A percentile compares a stretch with the other conserved stretches of the same genome.
phyloP scores from a whole-genome alignment of 2,888 invertebrate genomes.

The Andricus quercusramuli region DNA sequence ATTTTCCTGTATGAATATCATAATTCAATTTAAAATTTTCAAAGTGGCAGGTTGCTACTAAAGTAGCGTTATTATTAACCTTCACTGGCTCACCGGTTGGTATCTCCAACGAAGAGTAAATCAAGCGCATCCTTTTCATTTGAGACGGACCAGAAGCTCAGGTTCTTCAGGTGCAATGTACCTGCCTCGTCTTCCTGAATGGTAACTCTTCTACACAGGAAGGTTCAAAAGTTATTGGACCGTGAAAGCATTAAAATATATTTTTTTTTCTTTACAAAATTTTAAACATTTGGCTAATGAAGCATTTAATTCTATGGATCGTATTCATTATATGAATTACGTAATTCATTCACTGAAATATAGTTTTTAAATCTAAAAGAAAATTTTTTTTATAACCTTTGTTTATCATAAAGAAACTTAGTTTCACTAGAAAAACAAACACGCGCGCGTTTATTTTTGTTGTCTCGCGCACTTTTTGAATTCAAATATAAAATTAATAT shows the following conservation, averaged over 20 bases:
- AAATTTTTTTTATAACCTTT: neutral
- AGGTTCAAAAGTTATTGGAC: slow-evolving; percentile 23
- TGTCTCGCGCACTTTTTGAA: no score
- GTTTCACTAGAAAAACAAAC: no score
- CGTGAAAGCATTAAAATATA: slow-evolving; percentile 15
- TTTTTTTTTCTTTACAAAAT: neutral
- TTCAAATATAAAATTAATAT: no score
- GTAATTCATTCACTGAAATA: neutral
- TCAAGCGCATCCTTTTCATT: slow-evolving; percentile 80
- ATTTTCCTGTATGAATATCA: neutral
- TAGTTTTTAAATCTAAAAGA: neutral
- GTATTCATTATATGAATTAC: neutral
- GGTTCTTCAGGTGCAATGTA: slow-evolving; percentile 78
- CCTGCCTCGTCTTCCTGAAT: slow-evolving; percentile 79
- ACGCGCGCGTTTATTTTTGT: no score
- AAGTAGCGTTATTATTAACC: slow-evolving; percentile 36
- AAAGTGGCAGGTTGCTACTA: neutral
- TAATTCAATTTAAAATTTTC: neutral
- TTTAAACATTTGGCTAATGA: neutral
- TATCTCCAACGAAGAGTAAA: slow-evolving; percentile 79
- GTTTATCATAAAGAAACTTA: neutral
- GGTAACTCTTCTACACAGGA: slow-evolving; percentile 77
- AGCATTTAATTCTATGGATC: neutral
- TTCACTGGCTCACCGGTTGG: slow-evolving; percentile 77
- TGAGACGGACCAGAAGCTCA: slow-evolving; percentile 78